A percentile compares a stretch with the other conserved stretches of the same genome.
Conservation (phyloP, 2,888 invertebrate genomes). For the Coenonympha glycerion region DNA sequence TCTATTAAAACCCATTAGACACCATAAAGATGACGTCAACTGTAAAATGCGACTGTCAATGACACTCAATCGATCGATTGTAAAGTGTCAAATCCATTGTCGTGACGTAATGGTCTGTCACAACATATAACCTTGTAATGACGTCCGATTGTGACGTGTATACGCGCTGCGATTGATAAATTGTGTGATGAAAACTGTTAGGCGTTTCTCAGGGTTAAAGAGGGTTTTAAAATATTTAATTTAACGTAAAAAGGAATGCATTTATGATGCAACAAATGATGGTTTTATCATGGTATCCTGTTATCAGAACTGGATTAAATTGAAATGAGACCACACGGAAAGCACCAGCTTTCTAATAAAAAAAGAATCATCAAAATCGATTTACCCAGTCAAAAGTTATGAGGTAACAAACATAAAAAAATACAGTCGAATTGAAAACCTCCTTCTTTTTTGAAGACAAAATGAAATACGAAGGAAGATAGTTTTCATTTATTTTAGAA, state of each 20-base stretch:
- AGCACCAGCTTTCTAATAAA: too few relatives aligned
- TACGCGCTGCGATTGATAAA: slow-evolving; percentile 49
- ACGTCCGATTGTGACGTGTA: slow-evolving; percentile 45
- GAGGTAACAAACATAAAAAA: too few relatives aligned
- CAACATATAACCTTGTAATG: slow-evolving; percentile 69
- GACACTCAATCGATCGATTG: slow-evolving; percentile 45
- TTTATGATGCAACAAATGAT: too few relatives aligned
- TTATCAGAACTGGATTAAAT: too few relatives aligned
- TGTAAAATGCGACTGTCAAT: slow-evolving; percentile 63
- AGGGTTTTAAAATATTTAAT: neutral
- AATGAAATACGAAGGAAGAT: too few relatives aligned
- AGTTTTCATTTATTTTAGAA: neutral
- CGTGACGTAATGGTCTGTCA: slow-evolving; percentile 67
- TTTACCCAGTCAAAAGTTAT: too few relatives aligned
- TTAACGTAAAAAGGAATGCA: too few relatives aligned
- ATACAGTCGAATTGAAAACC: too few relatives aligned
- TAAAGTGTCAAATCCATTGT: slow-evolving; percentile 49
- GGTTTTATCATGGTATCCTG: too few relatives aligned
- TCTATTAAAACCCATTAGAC: slow-evolving; percentile 45
- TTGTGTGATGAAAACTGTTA: slow-evolving; percentile 54
- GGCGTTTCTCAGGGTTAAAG: slow-evolving; percentile 45
- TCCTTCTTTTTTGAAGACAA: too few relatives aligned
- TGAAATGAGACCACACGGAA: too few relatives aligned
- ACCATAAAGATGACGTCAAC: slow-evolving; percentile 60
- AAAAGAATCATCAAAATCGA: too few relatives aligned